Evolutionary conservation across 2,113 vertebrate species (phyloP).

Genomic region (Mandrillus leucophaeus): DNA sequence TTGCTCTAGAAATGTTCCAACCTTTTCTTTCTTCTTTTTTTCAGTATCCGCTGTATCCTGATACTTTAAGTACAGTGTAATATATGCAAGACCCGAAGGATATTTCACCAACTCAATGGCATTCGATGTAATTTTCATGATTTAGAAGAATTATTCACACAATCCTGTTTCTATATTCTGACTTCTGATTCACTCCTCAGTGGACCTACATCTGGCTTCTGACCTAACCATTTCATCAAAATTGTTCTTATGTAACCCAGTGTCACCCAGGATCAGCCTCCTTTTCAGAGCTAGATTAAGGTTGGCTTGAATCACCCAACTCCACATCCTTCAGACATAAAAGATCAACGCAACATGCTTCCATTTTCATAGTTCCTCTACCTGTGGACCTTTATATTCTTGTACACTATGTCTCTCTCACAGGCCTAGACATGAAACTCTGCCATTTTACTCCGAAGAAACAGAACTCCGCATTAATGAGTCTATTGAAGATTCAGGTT

Average conservation of each 20-base stretch:
- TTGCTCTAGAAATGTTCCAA: neutral
- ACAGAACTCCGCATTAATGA: neutral
- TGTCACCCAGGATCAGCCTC: neutral
- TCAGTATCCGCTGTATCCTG: conserved; percentile 18
- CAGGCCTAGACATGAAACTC: neutral
- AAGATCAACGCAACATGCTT: neutral
- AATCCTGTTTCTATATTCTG: neutral
- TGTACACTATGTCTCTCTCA: neutral
- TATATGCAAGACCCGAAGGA: neutral
- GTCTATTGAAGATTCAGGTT: neutral
- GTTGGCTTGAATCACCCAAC: neutral
- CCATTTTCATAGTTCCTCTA: neutral
- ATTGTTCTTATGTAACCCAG: neutral
- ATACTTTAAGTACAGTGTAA: neutral
- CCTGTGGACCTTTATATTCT: neutral
- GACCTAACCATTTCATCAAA: neutral
- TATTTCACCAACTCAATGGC: neutral
- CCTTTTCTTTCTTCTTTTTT: neutral
- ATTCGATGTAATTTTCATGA: neutral
- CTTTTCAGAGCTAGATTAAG: neutral
- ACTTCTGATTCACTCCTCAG: neutral
- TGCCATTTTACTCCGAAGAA: conserved; percentile 1
- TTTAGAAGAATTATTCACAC: neutral
- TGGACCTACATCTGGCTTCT: neutral
- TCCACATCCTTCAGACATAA: neutral